Evolutionary conservation across 2,888 invertebrate genomes (phyloP), one percentile per base, ranked within the genome.

Genomic region (Nineta flava): DNA sequence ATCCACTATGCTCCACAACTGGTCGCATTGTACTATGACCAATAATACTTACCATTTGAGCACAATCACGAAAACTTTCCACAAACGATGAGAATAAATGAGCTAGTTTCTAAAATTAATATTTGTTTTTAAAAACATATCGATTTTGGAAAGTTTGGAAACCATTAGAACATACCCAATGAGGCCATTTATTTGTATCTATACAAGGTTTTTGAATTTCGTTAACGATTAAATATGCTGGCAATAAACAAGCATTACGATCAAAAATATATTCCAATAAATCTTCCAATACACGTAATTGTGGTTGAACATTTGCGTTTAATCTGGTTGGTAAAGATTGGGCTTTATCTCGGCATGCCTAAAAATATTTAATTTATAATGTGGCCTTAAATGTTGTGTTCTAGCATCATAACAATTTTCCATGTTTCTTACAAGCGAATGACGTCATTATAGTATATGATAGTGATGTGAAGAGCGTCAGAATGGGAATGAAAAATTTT

Each of bases 1-100:
- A 91, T 7, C 88, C 88, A 46, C 88, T 87, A 62, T 92, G 90
- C 58, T 95, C 94, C 0, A 95, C 92, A 13, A 96, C 87, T 0
- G 96, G 96, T 47, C 93, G 67, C 84, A 96, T 87, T 61, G 86
- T 82, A 0, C 88, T 80, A 58, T 93, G 86, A 1, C 91, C 91
- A 55, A 88, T 82, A 50, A 94, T 87, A 0, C 94, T 87, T 1
- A 95, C 88, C 90, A 96, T 95, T 72, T 96, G 94, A 0, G 95
- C 94, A 53, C 90, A 86, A 12, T 86, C 82, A 55, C 90, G 80
- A 65, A 96, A 96, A 67, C 91, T 91, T 47, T 94, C 91, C 3
- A 94, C 85, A 66, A 93, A 93, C 62, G 81, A 81, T 2, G 90
- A 84, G 61, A 96, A 75, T 21, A 93, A 67, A 61, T 83, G 80